Percentiles rank a stretch among this genome's conserved stretches.
These are phyloP conservation scores for Peribatodes rhomboidaria DNA, from an alignment of 2,888 invertebrate species.

Conservation along the genomic window DNA sequence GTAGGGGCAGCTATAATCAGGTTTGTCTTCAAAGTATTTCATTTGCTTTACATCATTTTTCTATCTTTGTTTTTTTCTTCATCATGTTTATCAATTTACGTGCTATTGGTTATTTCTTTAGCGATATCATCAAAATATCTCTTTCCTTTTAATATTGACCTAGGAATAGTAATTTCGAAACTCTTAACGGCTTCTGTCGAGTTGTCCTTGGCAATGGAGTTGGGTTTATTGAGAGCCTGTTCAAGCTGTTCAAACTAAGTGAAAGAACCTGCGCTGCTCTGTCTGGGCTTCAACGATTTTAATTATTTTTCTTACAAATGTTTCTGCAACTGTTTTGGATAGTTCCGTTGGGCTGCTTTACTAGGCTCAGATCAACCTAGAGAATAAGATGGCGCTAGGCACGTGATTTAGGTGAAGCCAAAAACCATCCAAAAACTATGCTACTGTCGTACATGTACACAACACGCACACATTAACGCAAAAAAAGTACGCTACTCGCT, in stretches of 20 bases:
- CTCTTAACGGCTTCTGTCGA: slow-evolving; percentile 8
- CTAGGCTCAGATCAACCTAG: too few species aligned
- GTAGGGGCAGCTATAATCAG: neutral
- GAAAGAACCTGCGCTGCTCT: slow-evolving; percentile 64
- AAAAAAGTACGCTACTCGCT: too few species aligned
- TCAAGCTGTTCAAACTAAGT: slow-evolving; percentile 68
- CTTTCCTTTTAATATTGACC: slow-evolving; percentile 57
- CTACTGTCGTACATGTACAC: too few species aligned
- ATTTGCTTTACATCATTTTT: neutral
- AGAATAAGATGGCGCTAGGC: too few species aligned
- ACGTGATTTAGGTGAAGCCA: too few species aligned
- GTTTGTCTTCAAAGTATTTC: slow-evolving; percentile 8
- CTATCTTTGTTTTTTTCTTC: neutral
- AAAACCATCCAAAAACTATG: too few species aligned
- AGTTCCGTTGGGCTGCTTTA: too few species aligned
- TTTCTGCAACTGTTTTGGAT: slow-evolving; percentile 50
- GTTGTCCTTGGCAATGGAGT: too few species aligned
- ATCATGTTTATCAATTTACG: neutral
- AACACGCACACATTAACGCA: too few species aligned
- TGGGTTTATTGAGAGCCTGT: slow-evolving; percentile 50
- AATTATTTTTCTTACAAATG: slow-evolving; percentile 61
- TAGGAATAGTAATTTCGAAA: slow-evolving; percentile 3
- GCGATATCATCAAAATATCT: slow-evolving; percentile 46
- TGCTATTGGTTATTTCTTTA: slow-evolving; percentile 9
- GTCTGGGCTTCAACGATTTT: slow-evolving; percentile 56